Conservation (phyloP, 1,140 invertebrate genomes). For the Drosophila albomicans region DNA sequence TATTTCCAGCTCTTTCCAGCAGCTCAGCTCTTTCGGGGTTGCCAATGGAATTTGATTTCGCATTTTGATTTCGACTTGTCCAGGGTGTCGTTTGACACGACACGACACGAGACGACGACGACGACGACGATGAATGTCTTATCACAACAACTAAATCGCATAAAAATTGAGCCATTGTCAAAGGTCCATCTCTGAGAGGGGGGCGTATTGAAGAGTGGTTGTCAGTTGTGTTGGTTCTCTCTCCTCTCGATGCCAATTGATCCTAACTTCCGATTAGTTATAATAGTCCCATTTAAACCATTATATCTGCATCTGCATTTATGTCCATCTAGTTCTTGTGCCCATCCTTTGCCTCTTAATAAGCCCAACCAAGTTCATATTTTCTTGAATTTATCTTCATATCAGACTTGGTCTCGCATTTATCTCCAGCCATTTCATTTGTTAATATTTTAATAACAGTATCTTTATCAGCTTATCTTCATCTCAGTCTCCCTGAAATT, state of each 20-base stretch:
- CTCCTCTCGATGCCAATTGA: conserved; percentile 21
- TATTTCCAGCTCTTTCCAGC: conserved; percentile 74
- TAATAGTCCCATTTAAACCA: conserved; percentile 73
- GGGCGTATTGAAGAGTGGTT: background rate
- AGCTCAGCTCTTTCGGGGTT: conserved; percentile 51
- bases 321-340: background rate
- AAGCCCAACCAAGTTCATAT: background rate
- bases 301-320: conserved; percentile 26
- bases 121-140: conserved; percentile 63
- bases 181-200: conserved; percentile 36
- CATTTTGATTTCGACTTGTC: conserved; percentile 38
- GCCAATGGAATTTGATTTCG: conserved; percentile 53
- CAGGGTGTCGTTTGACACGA: conserved; percentile 68
- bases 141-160: conserved; percentile 80
- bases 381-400: conserved; percentile 1
- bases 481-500: too few species aligned
- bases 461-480: too few species aligned
- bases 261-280: conserved; percentile 61
- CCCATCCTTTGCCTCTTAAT: conserved; percentile 3
- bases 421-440: background rate
- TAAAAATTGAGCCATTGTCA: conserved; percentile 81
- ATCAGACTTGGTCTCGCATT: background rate
- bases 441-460: background rate
- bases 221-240: background rate
- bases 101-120: conserved; percentile 27